Evolutionary conservation across 2,888 invertebrate genomes (phyloP), one percentile per base, ranked within the genome.

Genomic region (Orthosia cruda): DNA sequence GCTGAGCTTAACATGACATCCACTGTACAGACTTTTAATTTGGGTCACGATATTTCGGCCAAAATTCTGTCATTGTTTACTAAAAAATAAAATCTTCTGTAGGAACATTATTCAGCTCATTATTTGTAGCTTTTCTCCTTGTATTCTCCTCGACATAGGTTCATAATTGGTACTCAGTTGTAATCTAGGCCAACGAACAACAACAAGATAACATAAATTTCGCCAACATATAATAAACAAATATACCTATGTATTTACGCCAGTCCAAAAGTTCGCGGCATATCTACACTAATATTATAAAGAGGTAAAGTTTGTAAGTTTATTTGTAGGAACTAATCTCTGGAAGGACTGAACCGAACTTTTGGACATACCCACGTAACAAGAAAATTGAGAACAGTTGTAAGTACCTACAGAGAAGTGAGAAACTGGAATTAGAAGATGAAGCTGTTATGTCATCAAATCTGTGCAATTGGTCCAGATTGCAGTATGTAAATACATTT

Each of bases 401-500:
- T n/a, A 32, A 59, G 7, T 40, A 40, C 40, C 9, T 40, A 40
- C 40, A 9, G 40, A 40, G 0, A 15, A 45, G 20, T 9, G 0
- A 47, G 5, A 13, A 11, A 55, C 7, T 18, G 0, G 3, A 15
- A 0, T 50, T 26, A 45, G 50, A n/a, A 13, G 13, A 49, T 2
- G 9, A 40, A 52, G 13, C n/a, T 5, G 52, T 65, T 68, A 69
- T 20, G 40, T 68, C 55, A 75, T 62, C 58, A 71, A 65, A 75
- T 71, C 75, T n/a, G 57, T 47, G 32, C 74, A 79, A 74, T 70
- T 80, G 32, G 7, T 12, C 57, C 49, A 54, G 47, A 72, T 52
- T 61, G 57, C 26, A 65, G 32, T n/a, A 66, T 47, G 26, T 71
- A 68, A 74, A 80, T 80, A 68, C 47, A 84, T 69, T 62, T 71